Base-by-base conservation (phyloP, 2,888 invertebrate genomes). In the Nemotelus pantherinus region DNA sequence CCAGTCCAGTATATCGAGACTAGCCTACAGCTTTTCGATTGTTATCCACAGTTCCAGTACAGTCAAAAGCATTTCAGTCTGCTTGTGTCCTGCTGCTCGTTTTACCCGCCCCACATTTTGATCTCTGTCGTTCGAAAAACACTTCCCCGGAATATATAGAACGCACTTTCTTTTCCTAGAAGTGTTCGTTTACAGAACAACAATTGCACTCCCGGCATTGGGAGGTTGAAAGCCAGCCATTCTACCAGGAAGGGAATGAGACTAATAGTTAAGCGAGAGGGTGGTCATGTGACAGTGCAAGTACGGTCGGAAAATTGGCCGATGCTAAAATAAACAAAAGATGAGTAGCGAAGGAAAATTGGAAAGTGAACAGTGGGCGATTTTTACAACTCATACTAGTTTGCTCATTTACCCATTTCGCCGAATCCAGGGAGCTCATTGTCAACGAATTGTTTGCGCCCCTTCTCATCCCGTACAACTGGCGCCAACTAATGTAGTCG, bases 321-420 rank as follows among this genome's bases (percentile, higher is more conserved):
- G 57, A 44, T 72, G 57, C 6, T 45, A 72, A 72, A 43, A 60
- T 63, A 74, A 74, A 74, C 74, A 74, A 48, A 48, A 74, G 63
- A 63, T 60, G 74, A 74, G 50, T 60, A 50, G 60, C 41, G 9
- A 60, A 74, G 50, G 74, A 74, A 74, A 74, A 74, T 74, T 74
- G 74, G 50, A 60, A 74, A 60, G 39, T 58, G 58, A 60, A 47
- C 58, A 63, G 6, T 43, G 74, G 47, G 53, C 47, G 72, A 58
- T 45, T 72, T 58, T 72, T n/a, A 25, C 47, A 44, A 25, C 58
- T 47, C 58, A 47, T 10, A 6, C 71, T 70, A 5, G 7, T 44
- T 44, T 25, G 6, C 45, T 2, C 57, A 44, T n/a, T 57, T 57
- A n/a, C 39, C 53, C 53, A 45, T 43, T n/a, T 47, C 47, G n/a